Evolutionary conservation across 2,113 vertebrate species (phyloP).

Genomic region (Peucedramus taeniatus): DNA sequence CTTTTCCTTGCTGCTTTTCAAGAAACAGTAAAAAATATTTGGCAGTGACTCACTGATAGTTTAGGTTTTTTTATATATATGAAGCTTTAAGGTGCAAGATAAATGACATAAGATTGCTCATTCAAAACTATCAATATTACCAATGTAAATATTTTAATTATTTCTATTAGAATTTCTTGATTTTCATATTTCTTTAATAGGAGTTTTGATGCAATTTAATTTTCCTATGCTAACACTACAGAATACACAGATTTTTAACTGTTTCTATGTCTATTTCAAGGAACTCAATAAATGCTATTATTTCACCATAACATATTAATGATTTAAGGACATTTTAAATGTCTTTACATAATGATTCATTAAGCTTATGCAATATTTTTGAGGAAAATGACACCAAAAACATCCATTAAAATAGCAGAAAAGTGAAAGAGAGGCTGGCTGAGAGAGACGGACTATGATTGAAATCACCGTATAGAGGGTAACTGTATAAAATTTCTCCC

Average conservation of each 20-base stretch:
- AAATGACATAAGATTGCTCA: neutral
- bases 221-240: neutral
- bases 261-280: neutral
- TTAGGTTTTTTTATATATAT: neutral
- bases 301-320: neutral
- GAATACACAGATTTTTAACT: neutral
- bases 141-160: neutral
- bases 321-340: neutral
- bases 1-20: neutral
- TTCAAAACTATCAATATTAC: neutral
- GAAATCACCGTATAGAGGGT: neutral
- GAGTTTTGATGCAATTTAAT: neutral
- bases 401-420: neutral
- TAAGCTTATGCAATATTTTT: neutral
- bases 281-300: neutral
- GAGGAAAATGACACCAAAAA: neutral
- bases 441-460: neutral
- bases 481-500: neutral
- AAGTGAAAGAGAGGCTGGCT: fast-evolving
- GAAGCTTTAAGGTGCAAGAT: neutral
- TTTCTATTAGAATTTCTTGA: neutral
- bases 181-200: neutral
- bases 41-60: neutral
- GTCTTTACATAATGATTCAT: neutral
- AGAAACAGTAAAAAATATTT: neutral